Base-by-base conservation (phyloP, 2,888 invertebrate species). In the Tinea semifulvella region DNA sequence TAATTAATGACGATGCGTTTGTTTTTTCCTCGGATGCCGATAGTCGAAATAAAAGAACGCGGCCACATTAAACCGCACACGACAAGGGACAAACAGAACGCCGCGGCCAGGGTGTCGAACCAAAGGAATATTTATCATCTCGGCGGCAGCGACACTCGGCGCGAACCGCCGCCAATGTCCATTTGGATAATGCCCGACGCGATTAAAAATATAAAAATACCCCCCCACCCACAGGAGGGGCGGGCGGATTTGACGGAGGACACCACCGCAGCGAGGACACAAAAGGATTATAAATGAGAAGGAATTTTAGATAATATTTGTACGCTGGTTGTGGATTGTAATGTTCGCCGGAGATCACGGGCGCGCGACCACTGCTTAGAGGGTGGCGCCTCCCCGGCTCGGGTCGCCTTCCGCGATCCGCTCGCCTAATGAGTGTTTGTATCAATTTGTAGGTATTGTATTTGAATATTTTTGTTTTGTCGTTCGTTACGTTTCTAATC, bases 221-320 rank as follows among this genome's bases (percentile, higher is more conserved):
- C 72, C 71, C 72, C 68, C 59, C 60, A 55, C 56, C 53, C 56
- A 52, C 57, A 54, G 56, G 53, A 52, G 47, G 35, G 44, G 47
- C 51, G 55, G 57, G 55, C 53, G 64, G 65, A 60, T 68, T 69
- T 74, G 79, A 75, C 79, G 79, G 79, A 79, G 77, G 80, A 79
- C 75, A 70, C 75, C 72, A 74, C 76, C 49, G 67, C 74, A 17
- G 39, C 69, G 76, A 77, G 76, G 79, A 80, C 79, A 81, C 80
- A 80, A 81, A 81, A 81, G 80, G 81, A 81, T 81, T 81, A 80
- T 80, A 80, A 81, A 81, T 81, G 80, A 81, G 81, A 79, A 81
- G 80, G 80, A 81, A 80, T 81, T 81, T 79, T 77, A 80, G 80
- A 81, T 81, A 80, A 80, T 79, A 80, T 80, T 80, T 80, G 80